Percentiles rank a stretch among this genome's conserved stretches.
These are phyloP conservation scores for Cosmopolites sordidus DNA, from an alignment of 2,888 invertebrate species.

Conservation along the genomic window DNA sequence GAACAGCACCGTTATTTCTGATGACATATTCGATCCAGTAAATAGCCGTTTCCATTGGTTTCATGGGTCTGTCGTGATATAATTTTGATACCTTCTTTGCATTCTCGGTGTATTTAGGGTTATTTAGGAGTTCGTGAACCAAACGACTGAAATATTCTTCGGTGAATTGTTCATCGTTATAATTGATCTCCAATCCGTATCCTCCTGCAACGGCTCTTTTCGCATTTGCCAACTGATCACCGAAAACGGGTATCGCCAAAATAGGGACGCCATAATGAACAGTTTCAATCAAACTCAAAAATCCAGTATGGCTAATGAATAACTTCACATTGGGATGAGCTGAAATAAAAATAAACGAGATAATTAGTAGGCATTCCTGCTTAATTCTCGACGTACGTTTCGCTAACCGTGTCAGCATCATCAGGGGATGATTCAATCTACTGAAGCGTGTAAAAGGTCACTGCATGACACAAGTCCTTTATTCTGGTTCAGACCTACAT, in stretches of 20 bases:
- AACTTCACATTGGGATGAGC: conserved; percentile 49
- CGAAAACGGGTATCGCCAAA: conserved; percentile 52
- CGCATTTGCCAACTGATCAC: conserved; percentile 53
- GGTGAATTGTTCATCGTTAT: conserved; percentile 12
- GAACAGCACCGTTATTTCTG: conserved; percentile 37
- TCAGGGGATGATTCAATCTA: too few species aligned
- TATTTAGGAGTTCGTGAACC: conserved; percentile 9
- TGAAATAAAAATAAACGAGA: too few species aligned
- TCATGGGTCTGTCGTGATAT: conserved; percentile 35
- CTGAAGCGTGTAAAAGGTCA: too few species aligned
- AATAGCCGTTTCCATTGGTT: conserved; percentile 35
- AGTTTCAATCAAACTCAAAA: conserved; percentile 50
- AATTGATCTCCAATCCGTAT: conserved; percentile 11
- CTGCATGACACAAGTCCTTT: too few species aligned
- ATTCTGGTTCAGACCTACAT: too few species aligned
- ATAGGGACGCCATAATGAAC: conserved; percentile 51
- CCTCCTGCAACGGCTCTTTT: conserved; percentile 40
- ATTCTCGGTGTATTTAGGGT: conserved; percentile 31
- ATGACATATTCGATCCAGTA: conserved; percentile 41
- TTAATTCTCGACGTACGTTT: too few species aligned
- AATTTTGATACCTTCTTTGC: conserved; percentile 32
- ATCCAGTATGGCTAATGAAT: conserved; percentile 52
- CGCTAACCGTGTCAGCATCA: too few species aligned
- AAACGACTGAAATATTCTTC: conserved; percentile 3
- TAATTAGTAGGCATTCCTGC: too few species aligned